Evolutionary conservation across 2,888 invertebrate genomes (phyloP), one percentile per base, ranked within the genome.

Genomic region (Proisotoma minuta): DNA sequence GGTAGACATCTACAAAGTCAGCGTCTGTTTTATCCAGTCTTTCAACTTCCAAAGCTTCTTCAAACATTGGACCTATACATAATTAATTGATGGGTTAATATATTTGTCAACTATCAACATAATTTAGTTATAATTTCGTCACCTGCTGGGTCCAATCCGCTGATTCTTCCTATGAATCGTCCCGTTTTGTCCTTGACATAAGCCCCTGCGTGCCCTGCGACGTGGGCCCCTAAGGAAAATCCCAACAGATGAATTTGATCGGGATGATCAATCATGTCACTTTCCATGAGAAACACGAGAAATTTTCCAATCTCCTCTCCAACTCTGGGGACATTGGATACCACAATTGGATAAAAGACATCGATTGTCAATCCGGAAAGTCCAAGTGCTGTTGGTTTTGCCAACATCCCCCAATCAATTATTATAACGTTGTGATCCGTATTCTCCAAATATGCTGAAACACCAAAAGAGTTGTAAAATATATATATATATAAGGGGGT

Each of bases 391-490:
- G 0, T 54, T 20, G 29, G 56, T 27, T 57, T 60, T 12, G 29
- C 54, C 34, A 51, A 56, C 57, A 22, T 26, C 8, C 80, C 80
- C 77, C 84, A 86, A 75, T 86, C 85, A 0, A 85, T 77, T 0
- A 83, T 81, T 53, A 87, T 81, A 0, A 86, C 78, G 72, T 85
- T 85, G 75, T 83, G 83, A 69, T 84, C 77, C 49, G 81, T 82
- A 59, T 79, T 77, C 63, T 81, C 71, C 73, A 85, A 76, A 70
- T 84, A 82, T 0, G 79, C 85, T 81, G 77, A 18, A 78, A 71
- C 58, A 43, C 8, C 18, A 12, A 53, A 29, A 40, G 5, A 40
- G 15, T 8, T 29, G 29, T 29, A 53, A 53, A 50, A 28, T 27
- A 8, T 48, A 12, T 12, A 34, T 34, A 34, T 12, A 18, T 48